These are phyloP conservation scores for Paguma larvata DNA, from an alignment of 2,797 vertebrate genomes.

Conservation along the genomic window DNA sequence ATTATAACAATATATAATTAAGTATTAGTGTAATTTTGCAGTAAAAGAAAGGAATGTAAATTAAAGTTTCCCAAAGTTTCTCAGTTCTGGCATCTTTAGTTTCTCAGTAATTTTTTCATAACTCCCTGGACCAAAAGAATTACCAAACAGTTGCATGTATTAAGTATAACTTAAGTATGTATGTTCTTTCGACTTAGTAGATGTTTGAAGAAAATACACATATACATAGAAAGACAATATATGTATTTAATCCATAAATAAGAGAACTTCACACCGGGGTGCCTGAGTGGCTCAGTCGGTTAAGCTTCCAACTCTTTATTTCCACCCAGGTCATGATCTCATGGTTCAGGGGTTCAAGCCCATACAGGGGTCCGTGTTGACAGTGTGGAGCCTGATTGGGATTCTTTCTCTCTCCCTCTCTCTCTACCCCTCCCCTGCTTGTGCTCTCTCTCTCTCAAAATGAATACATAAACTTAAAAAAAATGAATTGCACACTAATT, in stretches of 20 bases:
- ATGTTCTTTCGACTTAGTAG: background rate
- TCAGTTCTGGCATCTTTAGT: background rate
- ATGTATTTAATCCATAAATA: conserved; percentile 34
- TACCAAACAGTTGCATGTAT: background rate
- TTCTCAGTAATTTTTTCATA: conserved; percentile 31
- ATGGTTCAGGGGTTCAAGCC: too few relatives aligned
- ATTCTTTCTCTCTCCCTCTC: too few relatives aligned
- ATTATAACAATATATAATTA: background rate
- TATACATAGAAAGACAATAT: background rate
- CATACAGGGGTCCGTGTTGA: too few relatives aligned
- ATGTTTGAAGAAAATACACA: background rate
- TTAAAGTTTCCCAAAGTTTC: background rate
- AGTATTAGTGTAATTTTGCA: background rate
- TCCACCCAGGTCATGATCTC: too few relatives aligned
- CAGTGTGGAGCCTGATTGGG: too few relatives aligned
- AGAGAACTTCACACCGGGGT: background rate
- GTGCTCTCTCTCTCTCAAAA: too few relatives aligned
- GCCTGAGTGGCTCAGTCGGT: too few relatives aligned
- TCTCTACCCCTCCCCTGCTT: too few relatives aligned
- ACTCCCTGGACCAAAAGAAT: background rate
- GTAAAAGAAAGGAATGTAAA: background rate
- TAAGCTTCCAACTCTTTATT: too few relatives aligned
- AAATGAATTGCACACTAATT: background rate
- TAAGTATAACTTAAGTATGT: background rate
- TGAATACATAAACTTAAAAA: too few relatives aligned